Conservation (phyloP, 2,888 invertebrate genomes). For the Lissonota sp. region DNA sequence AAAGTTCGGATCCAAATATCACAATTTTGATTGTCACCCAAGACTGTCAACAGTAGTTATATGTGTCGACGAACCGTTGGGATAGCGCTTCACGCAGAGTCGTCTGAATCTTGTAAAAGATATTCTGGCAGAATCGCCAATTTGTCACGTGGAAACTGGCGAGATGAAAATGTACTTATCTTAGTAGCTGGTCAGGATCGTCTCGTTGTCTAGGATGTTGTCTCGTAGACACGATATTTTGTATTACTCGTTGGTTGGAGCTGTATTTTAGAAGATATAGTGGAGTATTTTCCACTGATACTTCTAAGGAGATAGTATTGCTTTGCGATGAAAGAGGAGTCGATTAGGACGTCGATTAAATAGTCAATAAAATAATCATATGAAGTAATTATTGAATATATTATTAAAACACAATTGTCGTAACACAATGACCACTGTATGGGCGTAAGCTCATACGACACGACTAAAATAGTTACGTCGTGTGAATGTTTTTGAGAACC, state of each 20-base stretch:
- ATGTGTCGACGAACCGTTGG: too few relatives aligned
- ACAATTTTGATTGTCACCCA: too few relatives aligned
- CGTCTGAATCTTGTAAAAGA: too few relatives aligned
- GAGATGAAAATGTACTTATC: neutral
- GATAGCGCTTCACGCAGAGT: too few relatives aligned
- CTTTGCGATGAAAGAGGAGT: constrained; percentile 9
- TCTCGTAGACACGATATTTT: constrained; percentile 6
- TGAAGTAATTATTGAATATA: neutral
- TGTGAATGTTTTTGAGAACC: neutral
- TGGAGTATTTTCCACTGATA: neutral
- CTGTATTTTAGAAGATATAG: neutral
- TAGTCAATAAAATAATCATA: neutral
- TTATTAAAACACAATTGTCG: neutral
- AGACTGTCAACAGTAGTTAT: too few relatives aligned
- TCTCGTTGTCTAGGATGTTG: neutral
- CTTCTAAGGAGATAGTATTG: neutral
- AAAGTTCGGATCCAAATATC: too few relatives aligned
- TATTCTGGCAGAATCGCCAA: too few relatives aligned
- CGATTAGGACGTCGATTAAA: constrained; percentile 4
- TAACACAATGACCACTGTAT: neutral
- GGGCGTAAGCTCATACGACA: neutral
- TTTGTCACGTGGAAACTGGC: too few relatives aligned
- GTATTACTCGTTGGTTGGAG: constrained; percentile 1
- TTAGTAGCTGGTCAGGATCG: constrained; percentile 2
- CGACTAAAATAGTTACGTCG: neutral